A percentile compares a stretch with the other conserved stretches of the same genome.
Evolutionary conservation across 2,888 invertebrate genomes (phyloP).

Genomic region (Sicus ferrugineus): DNA sequence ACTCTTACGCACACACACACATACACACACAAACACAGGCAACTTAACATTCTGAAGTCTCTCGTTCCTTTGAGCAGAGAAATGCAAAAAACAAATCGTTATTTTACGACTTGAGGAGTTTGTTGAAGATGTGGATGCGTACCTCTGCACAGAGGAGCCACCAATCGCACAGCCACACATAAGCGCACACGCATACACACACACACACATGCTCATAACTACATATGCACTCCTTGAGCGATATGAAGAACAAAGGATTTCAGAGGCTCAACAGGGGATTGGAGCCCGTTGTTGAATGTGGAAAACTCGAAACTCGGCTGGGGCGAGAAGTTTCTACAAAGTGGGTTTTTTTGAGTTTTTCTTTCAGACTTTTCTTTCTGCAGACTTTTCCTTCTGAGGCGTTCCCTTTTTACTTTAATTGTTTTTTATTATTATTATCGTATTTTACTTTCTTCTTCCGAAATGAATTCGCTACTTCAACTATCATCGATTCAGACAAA

Average conservation of each 20-base stretch:
- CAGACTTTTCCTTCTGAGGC: not conserved
- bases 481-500: not conserved
- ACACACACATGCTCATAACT: not conserved
- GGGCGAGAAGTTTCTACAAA: not conserved
- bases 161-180: not conserved
- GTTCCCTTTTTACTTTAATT: not conserved
- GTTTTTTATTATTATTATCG: not conserved
- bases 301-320: not conserved
- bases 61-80: constrained; percentile 21
- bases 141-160: not conserved
- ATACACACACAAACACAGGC: constrained; percentile 10
- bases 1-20: not conserved
- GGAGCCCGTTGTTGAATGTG: not conserved
- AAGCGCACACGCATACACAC: not conserved
- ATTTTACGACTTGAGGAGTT: constrained; percentile 26
- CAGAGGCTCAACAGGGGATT: not conserved
- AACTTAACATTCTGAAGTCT: constrained; percentile 19
- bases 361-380: not conserved
- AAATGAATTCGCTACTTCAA: not conserved
- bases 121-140: not conserved
- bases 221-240: not conserved
- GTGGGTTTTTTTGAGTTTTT: not conserved
- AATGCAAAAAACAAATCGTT: constrained; percentile 31
- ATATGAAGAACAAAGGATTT: constrained; percentile 23
- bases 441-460: not conserved